Conservation (phyloP, 37 sponge, comb jelly and placozoan genomes). For the Corticium candelabrum region DNA sequence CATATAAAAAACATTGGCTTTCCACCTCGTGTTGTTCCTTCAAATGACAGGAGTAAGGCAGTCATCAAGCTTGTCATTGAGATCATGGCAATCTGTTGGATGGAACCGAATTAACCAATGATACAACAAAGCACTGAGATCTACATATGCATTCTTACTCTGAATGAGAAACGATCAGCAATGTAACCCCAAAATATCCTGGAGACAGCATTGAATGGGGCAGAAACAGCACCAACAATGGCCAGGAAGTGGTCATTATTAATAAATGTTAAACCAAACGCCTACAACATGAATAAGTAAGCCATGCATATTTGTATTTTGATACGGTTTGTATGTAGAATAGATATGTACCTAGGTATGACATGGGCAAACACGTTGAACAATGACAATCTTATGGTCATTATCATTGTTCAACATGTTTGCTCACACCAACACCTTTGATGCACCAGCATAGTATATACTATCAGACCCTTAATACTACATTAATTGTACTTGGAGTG, state of each 20-base stretch:
- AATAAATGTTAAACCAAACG: conserved; percentile 31
- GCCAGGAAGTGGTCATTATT: conserved; percentile 58
- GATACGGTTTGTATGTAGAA: no score
- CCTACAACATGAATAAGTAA: not conserved
- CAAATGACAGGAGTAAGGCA: not conserved
- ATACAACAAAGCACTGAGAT: not conserved
- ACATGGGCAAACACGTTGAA: no score
- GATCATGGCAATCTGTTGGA: not conserved
- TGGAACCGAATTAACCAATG: not conserved
- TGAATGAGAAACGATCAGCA: conserved; percentile 48
- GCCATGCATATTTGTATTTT: no score
- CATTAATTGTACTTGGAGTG: no score
- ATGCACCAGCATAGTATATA: no score
- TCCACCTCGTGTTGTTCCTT: conserved; percentile 1
- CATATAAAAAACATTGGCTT: conserved; percentile 40
- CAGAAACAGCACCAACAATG: conserved; percentile 26
- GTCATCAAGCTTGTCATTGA: not conserved
- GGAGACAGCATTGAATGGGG: conserved; percentile 53
- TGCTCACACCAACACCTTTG: no score
- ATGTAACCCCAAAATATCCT: conserved; percentile 63
- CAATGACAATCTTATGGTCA: no score
- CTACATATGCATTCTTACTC: not conserved
- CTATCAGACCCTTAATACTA: no score
- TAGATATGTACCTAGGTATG: no score
- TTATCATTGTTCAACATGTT: no score